Evolutionary conservation across 23 tunicate genomes (phyloP), one percentile per base, ranked within the genome.

Genomic region (Styela clava): DNA sequence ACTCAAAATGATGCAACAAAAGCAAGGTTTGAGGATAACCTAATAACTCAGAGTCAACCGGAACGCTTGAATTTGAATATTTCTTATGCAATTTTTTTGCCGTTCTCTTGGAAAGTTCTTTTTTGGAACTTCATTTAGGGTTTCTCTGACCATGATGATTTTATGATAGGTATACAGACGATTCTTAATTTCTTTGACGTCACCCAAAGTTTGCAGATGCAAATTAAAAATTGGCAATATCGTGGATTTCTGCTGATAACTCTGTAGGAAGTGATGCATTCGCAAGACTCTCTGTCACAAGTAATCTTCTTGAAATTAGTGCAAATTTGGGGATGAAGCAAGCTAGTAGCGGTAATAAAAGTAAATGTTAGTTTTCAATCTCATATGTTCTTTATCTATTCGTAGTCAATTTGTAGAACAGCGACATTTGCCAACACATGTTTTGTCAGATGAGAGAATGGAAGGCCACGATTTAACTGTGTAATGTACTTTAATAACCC

Each of bases 11-110:
- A n/a, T n/a, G n/a, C n/a, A n/a, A n/a, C n/a, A n/a, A n/a, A n/a
- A n/a, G n/a, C n/a, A n/a, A n/a, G n/a, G n/a, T n/a, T n/a, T n/a
- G 0, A 19, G 82, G 16, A 52, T 78, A 78, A 21, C 82, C 82
- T 30, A 78, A 78, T 0, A 78, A 33, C 69, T 24, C 63, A 52
- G 52, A 78, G 19, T 67, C 24, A 0, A 16, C 24, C 16, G 71
- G 16, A 12, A 18, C 0, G 30, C 31, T 67, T 24, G 71, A 25
- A 1, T 67, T 67, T 12, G 71, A 1, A 67, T 25, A 27, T 67
- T 25, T 67, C 71, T 19, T 18, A 67, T 67, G 71, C 16, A 67
- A 25, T 67, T 67, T 1, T 24, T 1, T 67, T 18, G 31, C 31
- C 71, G 24, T 67, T 19, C 12, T 1, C 22, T 1, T 19, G 24